These are phyloP conservation scores for Drosophila santomea DNA, from an alignment of 1,140 invertebrate genomes.

Conservation along the genomic window DNA sequence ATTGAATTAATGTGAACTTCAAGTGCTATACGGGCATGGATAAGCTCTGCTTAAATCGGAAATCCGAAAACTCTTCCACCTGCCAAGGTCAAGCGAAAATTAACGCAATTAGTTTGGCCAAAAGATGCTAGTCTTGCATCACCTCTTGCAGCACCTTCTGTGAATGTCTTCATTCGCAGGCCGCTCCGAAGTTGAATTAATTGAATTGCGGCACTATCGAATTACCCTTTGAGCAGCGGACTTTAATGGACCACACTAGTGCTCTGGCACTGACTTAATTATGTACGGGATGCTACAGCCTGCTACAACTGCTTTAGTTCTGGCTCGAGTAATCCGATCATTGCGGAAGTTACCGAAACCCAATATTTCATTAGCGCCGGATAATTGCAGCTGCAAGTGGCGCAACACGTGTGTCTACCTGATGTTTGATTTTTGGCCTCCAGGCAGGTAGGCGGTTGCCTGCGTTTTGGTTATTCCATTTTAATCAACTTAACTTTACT, in stretches of 20 bases:
- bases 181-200: slow-evolving; percentile 1
- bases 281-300: not conserved
- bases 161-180: no score
- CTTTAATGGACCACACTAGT: not conserved
- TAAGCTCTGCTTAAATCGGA: not conserved
- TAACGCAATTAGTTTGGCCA: not conserved
- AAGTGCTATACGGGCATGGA: not conserved
- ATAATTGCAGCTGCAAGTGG: slow-evolving; percentile 8
- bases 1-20: no score
- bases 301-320: not conserved
- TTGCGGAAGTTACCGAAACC: not conserved
- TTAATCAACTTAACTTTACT: not conserved
- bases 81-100: not conserved
- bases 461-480: no score
- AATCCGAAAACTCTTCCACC: not conserved
- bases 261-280: slow-evolving; percentile 7
- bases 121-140: not conserved
- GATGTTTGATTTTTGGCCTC: not conserved
- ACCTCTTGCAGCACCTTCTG: no score
- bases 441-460: not conserved
- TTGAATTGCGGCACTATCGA: slow-evolving; percentile 12
- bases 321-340: slow-evolving; percentile 1
- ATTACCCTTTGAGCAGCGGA: slow-evolving; percentile 18
- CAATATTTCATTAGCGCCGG: slow-evolving; percentile 11
- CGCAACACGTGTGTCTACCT: not conserved